Evolutionary conservation across 2,113 vertebrate species (phyloP), one percentile per base, ranked within the genome.

Genomic region (Rhizomys pruinosus): DNA sequence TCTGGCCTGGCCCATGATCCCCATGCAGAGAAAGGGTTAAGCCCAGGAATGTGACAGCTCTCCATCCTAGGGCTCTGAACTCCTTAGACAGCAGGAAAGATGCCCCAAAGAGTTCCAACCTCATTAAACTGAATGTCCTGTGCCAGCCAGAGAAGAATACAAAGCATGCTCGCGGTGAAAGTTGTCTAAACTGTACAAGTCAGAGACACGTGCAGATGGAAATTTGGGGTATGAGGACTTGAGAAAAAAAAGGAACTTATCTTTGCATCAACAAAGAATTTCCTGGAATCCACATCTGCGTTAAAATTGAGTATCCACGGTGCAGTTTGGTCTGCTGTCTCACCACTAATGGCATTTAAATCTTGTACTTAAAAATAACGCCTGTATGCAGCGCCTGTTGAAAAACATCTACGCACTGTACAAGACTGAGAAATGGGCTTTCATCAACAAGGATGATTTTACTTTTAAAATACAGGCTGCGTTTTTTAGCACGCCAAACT

Each of bases 21-120:
- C 77, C 84, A 0, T 59, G 97, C 80, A 29, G 61, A 76, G 94
- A 94, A 96, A 96, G 97, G 97, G 97, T 98, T 98, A 98, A 98
- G 82, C 64, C 88, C 95, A 97, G 95, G 97, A 98, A 98, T 97
- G 97, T 98, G 98, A 97, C 97, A 98, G 97, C 96, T 97, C 97
- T 98, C 95, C 86, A 17, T 59, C 92, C 96, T 76, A 87, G 94
- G 93, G 88, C 97, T 97, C 95, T 76, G 17, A 94, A 97, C 95
- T 97, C 94, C 95, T 97, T 11, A 93, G 90, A 92, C 77, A 96
- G 90, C 97, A 96, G 19, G 34, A 37, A 94, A 97, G 94, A 96
- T 89, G 92, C 95, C 96, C 93, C 93, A 59, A 94, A 39, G 9
- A 39, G 61, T 52, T 96, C 81, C 37, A 64, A 42, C 37, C 79